Conservation (phyloP, 2,113 vertebrate species). For the Narcine bancroftii region DNA sequence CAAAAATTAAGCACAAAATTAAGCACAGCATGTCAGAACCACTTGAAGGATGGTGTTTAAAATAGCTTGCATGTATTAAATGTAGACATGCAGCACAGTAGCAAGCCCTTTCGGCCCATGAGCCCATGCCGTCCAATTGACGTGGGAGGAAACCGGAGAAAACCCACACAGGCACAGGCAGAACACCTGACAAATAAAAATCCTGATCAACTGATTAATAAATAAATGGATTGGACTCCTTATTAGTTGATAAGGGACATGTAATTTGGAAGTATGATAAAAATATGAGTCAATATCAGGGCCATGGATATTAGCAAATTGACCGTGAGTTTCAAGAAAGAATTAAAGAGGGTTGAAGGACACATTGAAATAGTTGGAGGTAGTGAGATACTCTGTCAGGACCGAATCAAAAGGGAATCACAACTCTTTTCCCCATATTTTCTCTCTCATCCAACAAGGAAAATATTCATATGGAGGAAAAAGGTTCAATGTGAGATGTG, state of each 20-base stretch:
- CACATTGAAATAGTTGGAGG: neutral
- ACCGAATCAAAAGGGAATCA: neutral
- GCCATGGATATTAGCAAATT: neutral
- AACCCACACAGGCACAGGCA: too few relatives aligned
- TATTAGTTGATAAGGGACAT: neutral
- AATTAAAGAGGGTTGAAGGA: neutral
- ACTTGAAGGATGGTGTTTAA: too few relatives aligned
- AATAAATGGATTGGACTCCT: too few relatives aligned
- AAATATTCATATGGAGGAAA: neutral
- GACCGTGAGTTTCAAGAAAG: neutral
- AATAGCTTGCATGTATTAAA: too few relatives aligned
- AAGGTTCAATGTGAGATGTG: neutral
- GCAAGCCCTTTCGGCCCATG: too few relatives aligned
- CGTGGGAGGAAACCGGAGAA: too few relatives aligned
- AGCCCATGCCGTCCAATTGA: too few relatives aligned
- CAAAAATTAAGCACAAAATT: too few relatives aligned
- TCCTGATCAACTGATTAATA: too few relatives aligned
- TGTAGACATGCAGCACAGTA: too few relatives aligned
- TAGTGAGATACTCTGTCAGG: neutral
- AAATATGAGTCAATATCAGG: neutral
- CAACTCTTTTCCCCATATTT: neutral
- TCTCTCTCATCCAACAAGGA: neutral
- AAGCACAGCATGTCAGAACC: too few relatives aligned
- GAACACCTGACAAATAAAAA: too few relatives aligned
- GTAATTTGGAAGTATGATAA: neutral